phyloP scores from a whole-genome alignment of 2,888 invertebrate species.

The Stramonita haemastoma region DNA sequence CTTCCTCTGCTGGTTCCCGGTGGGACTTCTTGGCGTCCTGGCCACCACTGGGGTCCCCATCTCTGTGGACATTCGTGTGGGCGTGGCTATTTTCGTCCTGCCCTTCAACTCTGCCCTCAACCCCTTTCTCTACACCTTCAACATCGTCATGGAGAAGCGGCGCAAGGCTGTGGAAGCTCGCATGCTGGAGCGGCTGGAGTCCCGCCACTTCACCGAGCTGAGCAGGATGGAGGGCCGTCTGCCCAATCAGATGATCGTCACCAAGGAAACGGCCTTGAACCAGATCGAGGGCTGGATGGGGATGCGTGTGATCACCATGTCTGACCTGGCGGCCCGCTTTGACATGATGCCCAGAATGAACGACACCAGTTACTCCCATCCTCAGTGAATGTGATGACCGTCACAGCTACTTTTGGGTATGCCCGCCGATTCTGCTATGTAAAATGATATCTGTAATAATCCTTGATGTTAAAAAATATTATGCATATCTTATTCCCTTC shows the following conservation, averaged over 20 bases:
- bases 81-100: slow-evolving; percentile 36
- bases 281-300: slow-evolving; percentile 37
- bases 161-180: slow-evolving; percentile 16
- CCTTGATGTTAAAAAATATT: too few species aligned
- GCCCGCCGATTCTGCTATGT: too few species aligned
- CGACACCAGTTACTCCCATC: background rate
- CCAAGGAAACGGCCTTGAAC: slow-evolving; percentile 29
- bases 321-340: slow-evolving; percentile 26
- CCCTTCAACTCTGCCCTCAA: slow-evolving; percentile 39
- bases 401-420: too few species aligned
- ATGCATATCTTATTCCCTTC: too few species aligned
- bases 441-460: too few species aligned
- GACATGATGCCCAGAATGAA: slow-evolving; percentile 31
- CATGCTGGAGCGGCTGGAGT: slow-evolving; percentile 33
- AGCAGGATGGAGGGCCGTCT: background rate
- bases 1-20: slow-evolving; percentile 41
- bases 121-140: slow-evolving; percentile 43
- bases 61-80: slow-evolving; percentile 30
- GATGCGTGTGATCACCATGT: slow-evolving; percentile 13
- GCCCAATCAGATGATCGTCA: slow-evolving; percentile 5
- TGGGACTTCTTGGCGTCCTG: slow-evolving; percentile 32
- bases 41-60: slow-evolving; percentile 26
- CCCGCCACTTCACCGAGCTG: slow-evolving; percentile 30
- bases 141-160: slow-evolving; percentile 34
- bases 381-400: background rate